phyloP scores from a whole-genome alignment of 2,888 invertebrate genomes.

The Synergus japonicus region DNA sequence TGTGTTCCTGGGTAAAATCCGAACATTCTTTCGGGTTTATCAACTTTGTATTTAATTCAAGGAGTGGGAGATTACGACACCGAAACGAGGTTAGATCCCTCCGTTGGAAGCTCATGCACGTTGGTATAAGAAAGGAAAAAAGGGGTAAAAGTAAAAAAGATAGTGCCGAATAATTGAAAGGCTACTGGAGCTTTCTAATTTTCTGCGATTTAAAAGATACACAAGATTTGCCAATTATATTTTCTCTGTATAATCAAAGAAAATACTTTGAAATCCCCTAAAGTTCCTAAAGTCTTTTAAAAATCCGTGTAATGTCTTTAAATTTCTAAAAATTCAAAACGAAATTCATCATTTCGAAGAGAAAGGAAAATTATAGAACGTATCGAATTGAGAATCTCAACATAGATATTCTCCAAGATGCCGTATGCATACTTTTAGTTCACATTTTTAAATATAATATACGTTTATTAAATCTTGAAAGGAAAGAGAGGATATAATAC shows the following conservation, averaged over 20 bases:
- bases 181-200: slow-evolving; percentile 14
- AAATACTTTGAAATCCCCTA: too few relatives aligned
- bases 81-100: slow-evolving; percentile 29
- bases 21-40: slow-evolving; percentile 69
- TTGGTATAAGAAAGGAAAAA: slow-evolving; percentile 11
- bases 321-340: neutral
- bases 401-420: neutral
- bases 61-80: slow-evolving; percentile 45
- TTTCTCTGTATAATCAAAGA: too few relatives aligned
- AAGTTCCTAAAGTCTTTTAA: too few relatives aligned
- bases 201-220: neutral
- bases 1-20: slow-evolving; percentile 61
- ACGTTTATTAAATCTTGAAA: slow-evolving; percentile 31
- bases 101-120: slow-evolving; percentile 7
- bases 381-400: neutral
- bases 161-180: slow-evolving; percentile 21
- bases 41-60: slow-evolving; percentile 69
- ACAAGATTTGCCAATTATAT: slow-evolving; percentile 1
- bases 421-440: neutral
- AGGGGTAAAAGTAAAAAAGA: neutral
- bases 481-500: slow-evolving; percentile 11
- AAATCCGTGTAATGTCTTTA: too few relatives aligned
- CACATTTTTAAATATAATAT: slow-evolving; percentile 2
- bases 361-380: neutral
- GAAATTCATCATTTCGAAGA: neutral